Evolutionary conservation across 2,797 vertebrate genomes (phyloP), one percentile per base, ranked within the genome.

Genomic region (Hirundo rustica): DNA sequence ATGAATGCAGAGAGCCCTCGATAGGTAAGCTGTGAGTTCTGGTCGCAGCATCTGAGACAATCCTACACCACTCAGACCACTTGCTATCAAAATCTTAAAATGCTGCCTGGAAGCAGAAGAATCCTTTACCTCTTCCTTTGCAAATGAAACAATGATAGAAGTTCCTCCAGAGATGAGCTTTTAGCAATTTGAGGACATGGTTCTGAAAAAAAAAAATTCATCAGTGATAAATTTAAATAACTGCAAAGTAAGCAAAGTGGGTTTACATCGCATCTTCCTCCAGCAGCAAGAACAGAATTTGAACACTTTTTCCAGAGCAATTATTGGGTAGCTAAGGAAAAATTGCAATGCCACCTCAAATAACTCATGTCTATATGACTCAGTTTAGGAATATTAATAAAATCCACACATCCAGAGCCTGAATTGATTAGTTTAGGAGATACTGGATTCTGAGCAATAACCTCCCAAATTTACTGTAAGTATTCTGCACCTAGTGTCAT

Each of bases 141-240:
- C 19, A 55, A 86, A 75, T 40, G 73, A 88, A 93, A 47, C 32
- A 92, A 94, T 79, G 88, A 93, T 66, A 74, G 89, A 96, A 89
- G 89, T 86, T 95, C 75, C 67, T 93, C 79, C 67, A 25, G 91
- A 91, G 61, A 57, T 71, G 57, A 9, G 25, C 55, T 44, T 47
- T 42, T 16, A 89, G 92, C 72, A 87, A 93, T 70, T 61, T 60
- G 38, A 95, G 72, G 65, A 85, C 36, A 54, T 85, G 62, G 47
- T 76, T 78, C 50, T 38, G 92, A 70, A 79, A 89, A 94, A 94
- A 89, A 94, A 94, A 86, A 67, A 38, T 45, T 26, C 44, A 85
- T 74, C 29, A 91, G 86, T 71, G 95, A 97, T 88, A 95, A 87
- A 97, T 93, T 94, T 91, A 92, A 92, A 66, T 68, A 95, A 92